Evolutionary conservation across 2,888 invertebrate genomes (phyloP), one percentile per base, ranked within the genome.

Genomic region (Ennomos quercinarius): DNA sequence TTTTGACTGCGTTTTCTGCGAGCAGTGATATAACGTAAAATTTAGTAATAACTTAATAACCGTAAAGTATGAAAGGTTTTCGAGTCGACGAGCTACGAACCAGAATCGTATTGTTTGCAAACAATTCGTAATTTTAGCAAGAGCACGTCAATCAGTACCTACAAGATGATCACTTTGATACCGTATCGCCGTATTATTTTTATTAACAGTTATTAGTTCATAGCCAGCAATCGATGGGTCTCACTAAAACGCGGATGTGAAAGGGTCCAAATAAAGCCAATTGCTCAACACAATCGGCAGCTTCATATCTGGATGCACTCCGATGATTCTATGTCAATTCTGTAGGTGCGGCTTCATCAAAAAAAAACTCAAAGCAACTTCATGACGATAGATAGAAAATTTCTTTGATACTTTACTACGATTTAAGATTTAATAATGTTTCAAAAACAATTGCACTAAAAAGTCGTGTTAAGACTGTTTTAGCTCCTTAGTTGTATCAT

Each of bases 301-400:
- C 65, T 63, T 68, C 67, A 64, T 61, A 65, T 55, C 61, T 63
- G 63, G 80, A 73, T 76, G 65, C 77, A 76, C 80, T 73, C 63
- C 64, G 70, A 57, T 77, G 70, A 62, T 49, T 75, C 57, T 61
- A 57, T 66, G 72, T 61, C 66, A 71, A 71, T 65, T 66, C 67
- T 62, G 68, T 76, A 68, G 78, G 79, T 60, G 78, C 65, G 78
- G 72, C 60, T 47, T 27, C 6, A 59, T 43, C 50, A 41, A 64
- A 58, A 64, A 51, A 64, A 59, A 64, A 51, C 17, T 36, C 41
- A 12, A 10, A 38, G n/a, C 37, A 42, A 44, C 35, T n/a, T 12
- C 36, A 48, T 54, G 27, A 5, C 4, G 27, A 27, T 27, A 27
- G 27, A 27, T 27, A 27, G 27, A 47, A 57, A 47, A 57, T 46